Base-by-base conservation (phyloP, 2,113 vertebrate genomes). In the Chlamydotis undulata region DNA sequence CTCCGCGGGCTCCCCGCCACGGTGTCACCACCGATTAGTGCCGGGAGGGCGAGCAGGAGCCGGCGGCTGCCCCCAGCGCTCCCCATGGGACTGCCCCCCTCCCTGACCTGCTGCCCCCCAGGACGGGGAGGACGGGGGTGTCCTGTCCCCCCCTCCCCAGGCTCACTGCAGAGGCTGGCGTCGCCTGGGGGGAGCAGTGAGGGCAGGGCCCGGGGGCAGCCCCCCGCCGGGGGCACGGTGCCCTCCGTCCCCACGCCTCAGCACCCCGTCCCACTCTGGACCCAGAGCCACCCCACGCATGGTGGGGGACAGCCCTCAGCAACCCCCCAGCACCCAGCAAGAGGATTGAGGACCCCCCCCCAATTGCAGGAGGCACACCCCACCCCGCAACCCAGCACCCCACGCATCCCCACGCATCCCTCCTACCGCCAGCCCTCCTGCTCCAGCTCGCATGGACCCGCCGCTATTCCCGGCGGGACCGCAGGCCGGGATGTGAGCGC, bases 1-100 rank as follows among this genome's bases (percentile, higher is more conserved):
- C 29, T 9, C 79, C 3, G 15, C 71, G 43, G 61, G 31, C 25
- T 33, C 70, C 79, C 70, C 15, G 22, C 11, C 5, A 21, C 1
- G 17, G 17, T 13, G 57, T 29, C 26, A 11, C 17, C 14, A 0
- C 18, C 6, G 3, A 3, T 15, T 1, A 43, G 29, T 14, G 84
- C 47, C 3, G 21, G 59, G 31, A 16, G 9, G 39, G 12, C 0
- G 49, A 81, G 31, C 75, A 4, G 75, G 5, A 5, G 64, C 56
- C 11, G 61, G 8, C 0, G 12, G 49, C 37, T 25, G 75, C 50
- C 47, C 59, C 31, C 56, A 14, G 22, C 64, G 3, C 47, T 12
- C 26, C 65, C 19, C 33, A 7, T 1, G 0, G 12, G 8, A 2
- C 5, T 7, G 37, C 47, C 39, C 19, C 3, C 0, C 8, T 12